phyloP scores from a whole-genome alignment of 2,797 vertebrate genomes.

The Poecilia velifera region DNA sequence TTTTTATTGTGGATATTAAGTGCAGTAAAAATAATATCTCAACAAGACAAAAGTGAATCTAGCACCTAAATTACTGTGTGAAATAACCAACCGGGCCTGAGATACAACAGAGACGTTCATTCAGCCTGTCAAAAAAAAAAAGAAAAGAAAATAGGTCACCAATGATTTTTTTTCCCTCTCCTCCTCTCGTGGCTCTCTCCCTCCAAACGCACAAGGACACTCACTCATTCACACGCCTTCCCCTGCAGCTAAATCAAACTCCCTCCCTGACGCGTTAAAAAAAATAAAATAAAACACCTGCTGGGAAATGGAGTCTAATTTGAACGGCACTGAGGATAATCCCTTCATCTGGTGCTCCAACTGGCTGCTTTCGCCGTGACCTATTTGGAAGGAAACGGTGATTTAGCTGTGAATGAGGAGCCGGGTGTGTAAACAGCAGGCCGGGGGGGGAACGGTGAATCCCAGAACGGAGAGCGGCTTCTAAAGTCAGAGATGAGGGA shows the following conservation, averaged over 20 bases:
- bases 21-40: background rate
- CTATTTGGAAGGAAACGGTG: slow-evolving; percentile 72
- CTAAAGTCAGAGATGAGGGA: slow-evolving; percentile 16
- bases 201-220: slow-evolving; percentile 9
- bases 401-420: slow-evolving; percentile 62
- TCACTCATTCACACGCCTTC: slow-evolving; percentile 10
- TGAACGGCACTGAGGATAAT: slow-evolving; percentile 53
- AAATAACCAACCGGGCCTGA: background rate
- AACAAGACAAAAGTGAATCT: background rate
- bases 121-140: slow-evolving; percentile 56
- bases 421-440: slow-evolving; percentile 47
- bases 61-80: background rate
- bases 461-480: slow-evolving; percentile 32
- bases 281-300: slow-evolving; percentile 21
- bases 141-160: slow-evolving; percentile 69
- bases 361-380: slow-evolving; percentile 61
- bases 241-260: slow-evolving; percentile 9
- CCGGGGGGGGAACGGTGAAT: slow-evolving; percentile 26
- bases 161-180: slow-evolving; percentile 27
- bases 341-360: slow-evolving; percentile 46
- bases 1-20: slow-evolving; percentile 9
- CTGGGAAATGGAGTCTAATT: slow-evolving; percentile 44
- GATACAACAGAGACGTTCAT: slow-evolving; percentile 44
- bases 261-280: background rate
- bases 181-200: slow-evolving; percentile 14